Evolutionary conservation across 2,113 vertebrate genomes (phyloP).

Genomic region (Erpornis zantholeuca): DNA sequence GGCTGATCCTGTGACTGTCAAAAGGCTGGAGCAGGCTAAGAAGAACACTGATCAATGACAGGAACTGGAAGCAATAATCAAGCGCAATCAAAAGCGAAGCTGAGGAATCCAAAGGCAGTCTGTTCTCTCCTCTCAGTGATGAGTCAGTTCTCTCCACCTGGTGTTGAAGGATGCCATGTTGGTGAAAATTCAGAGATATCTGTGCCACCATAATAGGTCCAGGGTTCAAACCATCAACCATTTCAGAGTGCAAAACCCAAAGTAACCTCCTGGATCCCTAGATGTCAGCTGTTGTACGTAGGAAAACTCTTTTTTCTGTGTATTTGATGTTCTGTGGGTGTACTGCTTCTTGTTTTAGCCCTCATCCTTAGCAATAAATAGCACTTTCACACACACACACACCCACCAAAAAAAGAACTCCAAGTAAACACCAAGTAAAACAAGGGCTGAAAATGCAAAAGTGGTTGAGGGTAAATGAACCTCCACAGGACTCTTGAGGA

Average conservation of each 20-base stretch:
- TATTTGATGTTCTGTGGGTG: neutral
- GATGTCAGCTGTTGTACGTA: neutral
- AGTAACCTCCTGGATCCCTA: neutral
- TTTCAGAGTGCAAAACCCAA: neutral
- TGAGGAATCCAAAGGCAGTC: neutral
- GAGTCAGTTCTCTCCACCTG: neutral
- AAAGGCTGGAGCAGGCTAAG: neutral
- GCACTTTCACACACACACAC: neutral
- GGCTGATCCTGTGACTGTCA: neutral
- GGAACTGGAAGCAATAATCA: neutral
- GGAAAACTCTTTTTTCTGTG: neutral
- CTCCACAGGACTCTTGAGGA: neutral
- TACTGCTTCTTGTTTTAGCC: neutral
- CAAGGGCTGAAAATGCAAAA: neutral
- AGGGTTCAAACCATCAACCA: neutral
- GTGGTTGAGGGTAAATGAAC: neutral
- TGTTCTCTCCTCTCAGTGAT: neutral
- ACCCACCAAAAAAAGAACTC: neutral
- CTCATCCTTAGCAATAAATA: neutral
- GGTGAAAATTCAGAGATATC: neutral
- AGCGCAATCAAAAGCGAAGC: neutral
- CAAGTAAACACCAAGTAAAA: neutral
- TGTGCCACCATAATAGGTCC: neutral
- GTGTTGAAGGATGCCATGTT: neutral
- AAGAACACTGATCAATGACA: neutral